Percentiles rank a stretch among this genome's conserved stretches.
phyloP scores from a whole-genome alignment of 2,888 invertebrate species.

The Luperina testacea region DNA sequence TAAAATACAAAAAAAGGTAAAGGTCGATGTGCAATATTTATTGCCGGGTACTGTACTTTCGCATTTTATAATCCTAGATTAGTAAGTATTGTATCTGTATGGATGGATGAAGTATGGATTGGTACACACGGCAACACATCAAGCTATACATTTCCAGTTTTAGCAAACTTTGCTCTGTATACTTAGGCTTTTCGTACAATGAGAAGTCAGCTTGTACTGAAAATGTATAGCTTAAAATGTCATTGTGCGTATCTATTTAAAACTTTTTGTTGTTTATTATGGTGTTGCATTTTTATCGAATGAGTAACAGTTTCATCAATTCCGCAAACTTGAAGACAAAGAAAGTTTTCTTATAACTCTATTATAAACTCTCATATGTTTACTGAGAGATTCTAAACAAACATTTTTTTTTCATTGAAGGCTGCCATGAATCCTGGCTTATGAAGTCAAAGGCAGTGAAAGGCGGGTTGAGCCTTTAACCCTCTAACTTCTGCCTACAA shows the following conservation, averaged over 20 bases:
- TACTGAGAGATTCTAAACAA: neutral
- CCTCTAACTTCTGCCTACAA: constrained; percentile 29
- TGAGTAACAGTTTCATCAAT: neutral
- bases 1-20: too few relatives aligned
- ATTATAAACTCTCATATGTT: neutral
- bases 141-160: too few relatives aligned
- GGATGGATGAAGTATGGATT: neutral
- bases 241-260: neutral
- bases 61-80: too few relatives aligned
- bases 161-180: too few relatives aligned
- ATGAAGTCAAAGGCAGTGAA: constrained; percentile 36
- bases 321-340: too few relatives aligned
- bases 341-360: too few relatives aligned
- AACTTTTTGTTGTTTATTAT: neutral
- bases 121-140: neutral
- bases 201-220: too few relatives aligned
- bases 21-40: too few relatives aligned
- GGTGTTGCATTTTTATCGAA: neutral
- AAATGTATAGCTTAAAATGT: too few relatives aligned
- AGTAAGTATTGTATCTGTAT: neutral
- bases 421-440: constrained; percentile 20
- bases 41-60: too few relatives aligned
- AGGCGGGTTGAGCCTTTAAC: constrained; percentile 42
- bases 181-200: too few relatives aligned
- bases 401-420: neutral